Base-by-base conservation (phyloP, 2,797 vertebrate species). In the Falco rusticolus region DNA sequence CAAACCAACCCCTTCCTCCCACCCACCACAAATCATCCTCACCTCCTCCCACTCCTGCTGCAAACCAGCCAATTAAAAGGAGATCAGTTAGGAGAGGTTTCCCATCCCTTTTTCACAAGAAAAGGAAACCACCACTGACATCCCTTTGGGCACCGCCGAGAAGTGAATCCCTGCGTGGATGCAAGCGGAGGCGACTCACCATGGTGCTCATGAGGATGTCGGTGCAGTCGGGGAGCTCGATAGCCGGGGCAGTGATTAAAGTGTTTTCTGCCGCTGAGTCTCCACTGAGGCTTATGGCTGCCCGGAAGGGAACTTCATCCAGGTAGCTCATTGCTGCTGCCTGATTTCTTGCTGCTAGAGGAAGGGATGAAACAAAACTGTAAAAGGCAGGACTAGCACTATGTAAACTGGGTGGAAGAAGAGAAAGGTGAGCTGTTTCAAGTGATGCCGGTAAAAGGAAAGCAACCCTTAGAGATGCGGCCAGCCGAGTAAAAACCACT, bases 221-320 rank as follows among this genome's bases (percentile, higher is more conserved):
- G 1, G 98, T 92, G 95, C 98, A 99, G 96, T 99, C 98, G 1
- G 98, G 98, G 47, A 99, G 19, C 15, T 96, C 91, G 31, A 99
- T 70, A 64, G 97, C 96, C 0, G 98, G 98, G 10, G 93, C 93
- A 1, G 82, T 82, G 15, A 94, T 16, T 24, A 90, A 97, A 80
- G 92, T 47, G 28, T 87, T 96, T 75, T 97, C 94, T 63, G 94
- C 95, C 25, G 72, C 87, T 1, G 87, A 60, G 59, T 90, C 85
- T 22, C 89, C 68, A 1, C 59, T 48, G 8, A 98, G 94, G 68
- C 82, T 97, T 53, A 97, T 80, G n/a, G 98, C 96, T 7, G 97
- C 97, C 95, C 98, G 98, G 96, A 99, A 98, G 39, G 98, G 98
- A 79, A 99, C 89, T 18, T 98, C 98, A 26, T 99, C 98, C 87